phyloP scores from a whole-genome alignment of 35 echinoderm and acorn worm genomes.

The Heliocidaris erythrogramma region DNA sequence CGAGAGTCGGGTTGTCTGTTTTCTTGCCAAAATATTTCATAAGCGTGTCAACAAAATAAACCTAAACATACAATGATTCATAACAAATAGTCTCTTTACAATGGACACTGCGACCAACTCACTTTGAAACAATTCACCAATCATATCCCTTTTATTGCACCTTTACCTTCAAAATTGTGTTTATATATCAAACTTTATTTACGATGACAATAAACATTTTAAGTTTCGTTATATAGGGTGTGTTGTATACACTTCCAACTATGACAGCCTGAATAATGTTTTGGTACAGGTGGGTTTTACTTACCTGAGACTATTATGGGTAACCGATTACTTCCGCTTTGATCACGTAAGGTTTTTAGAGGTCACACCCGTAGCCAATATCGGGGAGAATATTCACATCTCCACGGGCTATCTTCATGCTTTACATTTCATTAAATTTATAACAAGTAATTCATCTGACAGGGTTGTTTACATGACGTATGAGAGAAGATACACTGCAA shows the following conservation, averaged over 20 bases:
- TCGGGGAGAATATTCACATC: too few species aligned
- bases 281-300: background rate
- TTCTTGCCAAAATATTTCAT: background rate
- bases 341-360: background rate
- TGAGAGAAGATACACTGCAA: background rate
- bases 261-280: background rate
- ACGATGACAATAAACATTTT: background rate
- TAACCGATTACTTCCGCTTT: background rate
- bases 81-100: background rate
- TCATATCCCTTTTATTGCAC: background rate
- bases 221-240: background rate
- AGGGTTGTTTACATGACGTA: background rate
- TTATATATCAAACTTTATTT: background rate
- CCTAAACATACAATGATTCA: conserved; percentile 5
- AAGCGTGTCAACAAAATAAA: background rate
- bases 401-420: background rate
- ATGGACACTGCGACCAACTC: background rate
- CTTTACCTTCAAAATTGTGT: background rate
- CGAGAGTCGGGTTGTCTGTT: background rate
- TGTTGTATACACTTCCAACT: background rate
- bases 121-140: background rate
- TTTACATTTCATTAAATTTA: background rate
- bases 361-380: background rate
- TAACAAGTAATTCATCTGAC: background rate
- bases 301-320: background rate